Base-by-base conservation (phyloP, 2,113 vertebrate species). In the Chloropsis cyanopogon region DNA sequence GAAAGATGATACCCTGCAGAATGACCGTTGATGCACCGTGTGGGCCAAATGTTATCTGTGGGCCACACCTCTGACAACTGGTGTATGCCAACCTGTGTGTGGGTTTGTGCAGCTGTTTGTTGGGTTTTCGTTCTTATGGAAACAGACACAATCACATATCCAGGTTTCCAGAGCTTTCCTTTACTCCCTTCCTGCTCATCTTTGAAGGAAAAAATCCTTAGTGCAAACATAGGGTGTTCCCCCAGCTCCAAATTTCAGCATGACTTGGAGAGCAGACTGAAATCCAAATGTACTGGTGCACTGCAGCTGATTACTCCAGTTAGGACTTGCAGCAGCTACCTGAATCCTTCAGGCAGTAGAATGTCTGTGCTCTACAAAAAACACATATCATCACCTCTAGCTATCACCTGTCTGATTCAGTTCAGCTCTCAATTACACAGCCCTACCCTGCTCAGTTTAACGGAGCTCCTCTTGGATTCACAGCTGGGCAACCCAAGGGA, bases 351-450 rank as follows among this genome's bases (percentile, higher is more conserved):
- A 19, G 46, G 33, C 37, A 29, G 41, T 15, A 72, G 39, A 15
- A 42, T 20, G 61, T 11, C 70, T 39, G 4, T 46, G 63, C 35
- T 69, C 26, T 31, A 11, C 46, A 57, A 82, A 77, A 89, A 49
- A 1, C 35, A 82, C 3, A 0, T 35, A 44, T 88, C 81, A 72
- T 68, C 82, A 50, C 59, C 66, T 87, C 84, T 9, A 44, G 71
- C 19, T 91, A 80, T 63, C 71, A 80, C 47, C 68, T 88, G 23
- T 57, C 93, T 59, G 84, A 65, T 65, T 75, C 63, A 90, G 5
- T 82, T 85, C 70, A 44, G 78, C 75, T 95, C 91, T 93, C 14
- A 1, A 44, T 93, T 85, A 94, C 82, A 59, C 8, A 8, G 31
- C 10, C 20, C 22, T 14, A 54, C 24, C 31, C 70, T 92, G 71